phyloP scores from a whole-genome alignment of 53 echinoderm and acorn worm genomes.

The Echinometra lucunter region DNA sequence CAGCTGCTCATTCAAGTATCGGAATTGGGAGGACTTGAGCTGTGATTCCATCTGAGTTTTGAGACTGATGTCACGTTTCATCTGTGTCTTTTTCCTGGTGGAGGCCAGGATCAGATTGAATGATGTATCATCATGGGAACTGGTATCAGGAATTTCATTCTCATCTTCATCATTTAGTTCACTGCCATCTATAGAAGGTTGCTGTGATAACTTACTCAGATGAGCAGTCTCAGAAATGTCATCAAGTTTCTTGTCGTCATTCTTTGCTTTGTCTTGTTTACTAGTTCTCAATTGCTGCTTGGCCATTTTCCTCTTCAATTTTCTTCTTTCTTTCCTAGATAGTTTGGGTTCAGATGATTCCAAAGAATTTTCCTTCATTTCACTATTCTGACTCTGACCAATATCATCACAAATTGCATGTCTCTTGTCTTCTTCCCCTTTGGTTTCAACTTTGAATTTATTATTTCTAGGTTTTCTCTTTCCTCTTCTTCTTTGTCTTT shows the following conservation, averaged over 20 bases:
- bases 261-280: neutral
- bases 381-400: neutral
- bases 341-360: neutral
- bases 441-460: slow-evolving; percentile 77
- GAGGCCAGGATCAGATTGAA: slow-evolving; percentile 36
- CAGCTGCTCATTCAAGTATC: slow-evolving; percentile 90
- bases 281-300: slow-evolving; percentile 36
- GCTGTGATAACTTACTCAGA: neutral
- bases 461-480: slow-evolving; percentile 89
- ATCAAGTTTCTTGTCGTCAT: neutral
- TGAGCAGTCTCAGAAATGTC: neutral
- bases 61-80: slow-evolving; percentile 46
- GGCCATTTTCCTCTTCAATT: slow-evolving; percentile 63
- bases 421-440: neutral
- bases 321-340: slow-evolving; percentile 39
- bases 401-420: neutral
- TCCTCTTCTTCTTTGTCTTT: slow-evolving; percentile 73
- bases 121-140: slow-evolving; percentile 11
- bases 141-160: neutral
- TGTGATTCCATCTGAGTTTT: slow-evolving; percentile 78
- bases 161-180: slow-evolving; percentile 41
- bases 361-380: neutral
- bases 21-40: slow-evolving; percentile 84
- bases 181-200: neutral
- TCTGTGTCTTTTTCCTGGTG: slow-evolving; percentile 10